phyloP scores from a whole-genome alignment of 2,797 vertebrate genomes.

The Pseudochirops cupreus region DNA sequence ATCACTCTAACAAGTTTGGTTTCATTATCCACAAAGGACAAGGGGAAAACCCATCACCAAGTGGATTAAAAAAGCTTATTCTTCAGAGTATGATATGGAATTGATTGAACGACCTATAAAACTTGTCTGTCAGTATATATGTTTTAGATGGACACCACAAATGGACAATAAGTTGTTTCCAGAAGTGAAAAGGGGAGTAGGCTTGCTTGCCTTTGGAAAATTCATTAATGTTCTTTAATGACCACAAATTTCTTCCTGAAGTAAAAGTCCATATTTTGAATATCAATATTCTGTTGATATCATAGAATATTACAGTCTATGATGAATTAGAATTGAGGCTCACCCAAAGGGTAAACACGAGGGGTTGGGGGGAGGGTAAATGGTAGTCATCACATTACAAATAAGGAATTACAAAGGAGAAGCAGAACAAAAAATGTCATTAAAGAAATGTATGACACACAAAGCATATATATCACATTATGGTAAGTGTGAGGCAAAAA shows the following conservation, averaged over 20 bases:
- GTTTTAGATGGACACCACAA: background rate
- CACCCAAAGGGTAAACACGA: background rate
- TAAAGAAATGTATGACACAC: background rate
- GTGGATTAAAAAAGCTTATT: background rate
- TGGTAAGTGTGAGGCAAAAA: background rate
- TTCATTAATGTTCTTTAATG: background rate
- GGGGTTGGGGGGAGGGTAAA: background rate
- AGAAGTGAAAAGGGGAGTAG: background rate
- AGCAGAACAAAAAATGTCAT: background rate
- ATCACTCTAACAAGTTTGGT: background rate
- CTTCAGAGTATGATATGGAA: background rate
- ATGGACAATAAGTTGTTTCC: background rate
- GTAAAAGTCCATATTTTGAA: background rate
- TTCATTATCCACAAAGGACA: background rate
- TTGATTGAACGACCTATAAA: background rate
- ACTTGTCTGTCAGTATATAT: background rate
- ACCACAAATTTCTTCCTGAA: background rate
- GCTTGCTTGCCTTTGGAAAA: background rate
- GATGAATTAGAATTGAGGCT: background rate
- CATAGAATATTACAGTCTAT: background rate
- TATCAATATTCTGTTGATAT: background rate
- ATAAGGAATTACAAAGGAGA: background rate
- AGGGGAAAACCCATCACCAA: background rate
- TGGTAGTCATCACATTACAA: background rate
- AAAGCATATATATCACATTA: background rate